Evolutionary conservation across 2,113 vertebrate species (phyloP).

Genomic region (Heterocephalus glaber): DNA sequence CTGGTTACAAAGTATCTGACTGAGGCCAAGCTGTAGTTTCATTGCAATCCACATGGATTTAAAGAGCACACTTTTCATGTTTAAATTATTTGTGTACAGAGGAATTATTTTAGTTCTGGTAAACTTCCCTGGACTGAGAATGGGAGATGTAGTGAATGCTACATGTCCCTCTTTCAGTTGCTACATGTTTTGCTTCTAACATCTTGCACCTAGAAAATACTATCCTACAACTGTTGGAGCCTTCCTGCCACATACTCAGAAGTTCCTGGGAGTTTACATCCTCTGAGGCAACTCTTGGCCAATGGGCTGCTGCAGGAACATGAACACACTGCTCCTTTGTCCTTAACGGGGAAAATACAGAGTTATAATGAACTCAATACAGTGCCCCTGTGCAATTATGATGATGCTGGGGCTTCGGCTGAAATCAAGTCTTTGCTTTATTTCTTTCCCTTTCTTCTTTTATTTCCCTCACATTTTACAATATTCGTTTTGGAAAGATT

Average conservation of each 20-base stretch:
- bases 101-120: neutral
- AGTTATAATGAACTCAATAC: neutral
- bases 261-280: neutral
- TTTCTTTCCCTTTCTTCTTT: neutral
- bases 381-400: neutral
- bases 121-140: neutral
- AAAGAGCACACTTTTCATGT: neutral
- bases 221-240: neutral
- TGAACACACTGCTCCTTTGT: neutral
- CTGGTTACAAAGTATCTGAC: neutral
- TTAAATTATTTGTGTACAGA: neutral
- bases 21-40: neutral
- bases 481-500: neutral
- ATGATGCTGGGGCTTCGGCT: neutral
- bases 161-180: neutral
- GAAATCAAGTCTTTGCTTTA: neutral
- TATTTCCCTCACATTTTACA: neutral
- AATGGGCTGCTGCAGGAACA: neutral
- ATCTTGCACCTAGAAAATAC: neutral
- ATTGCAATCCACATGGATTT: neutral
- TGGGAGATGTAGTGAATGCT: neutral
- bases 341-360: neutral
- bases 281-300: neutral
- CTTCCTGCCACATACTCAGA: neutral
- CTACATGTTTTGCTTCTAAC: neutral